These are phyloP conservation scores for Minunthozetes semirufus DNA, from an alignment of 2,888 invertebrate species.

Conservation along the genomic window DNA sequence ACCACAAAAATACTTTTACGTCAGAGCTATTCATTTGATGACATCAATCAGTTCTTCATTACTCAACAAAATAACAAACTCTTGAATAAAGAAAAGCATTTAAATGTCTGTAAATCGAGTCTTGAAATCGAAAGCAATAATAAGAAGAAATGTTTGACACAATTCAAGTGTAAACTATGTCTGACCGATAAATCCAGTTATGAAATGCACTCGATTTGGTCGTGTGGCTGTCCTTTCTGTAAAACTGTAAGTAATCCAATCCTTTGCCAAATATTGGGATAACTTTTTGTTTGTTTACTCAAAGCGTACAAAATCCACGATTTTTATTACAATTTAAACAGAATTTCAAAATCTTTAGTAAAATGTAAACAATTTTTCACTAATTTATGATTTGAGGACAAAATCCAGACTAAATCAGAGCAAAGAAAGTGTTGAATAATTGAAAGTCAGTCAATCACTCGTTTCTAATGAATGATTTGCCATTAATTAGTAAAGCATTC, in stretches of 20 bases:
- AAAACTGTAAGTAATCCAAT: neutral
- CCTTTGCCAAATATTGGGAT: neutral
- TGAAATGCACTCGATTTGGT: constrained; percentile 32
- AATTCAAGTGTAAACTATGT: constrained; percentile 26
- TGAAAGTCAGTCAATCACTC: too few relatives aligned
- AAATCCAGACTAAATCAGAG: too few relatives aligned
- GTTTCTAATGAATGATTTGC: too few relatives aligned
- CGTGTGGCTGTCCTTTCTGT: constrained; percentile 37
- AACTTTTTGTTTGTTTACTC: neutral
- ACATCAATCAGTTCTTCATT: constrained; percentile 22
- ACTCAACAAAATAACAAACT: neutral
- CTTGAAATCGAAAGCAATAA: constrained; percentile 7
- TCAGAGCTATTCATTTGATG: constrained; percentile 24
- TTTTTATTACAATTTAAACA: too few relatives aligned
- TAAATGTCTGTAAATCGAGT: constrained; percentile 19
- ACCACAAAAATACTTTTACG: neutral
- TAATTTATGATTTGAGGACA: too few relatives aligned
- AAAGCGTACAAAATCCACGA: too few relatives aligned
- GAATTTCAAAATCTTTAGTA: too few relatives aligned
- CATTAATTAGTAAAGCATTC: too few relatives aligned
- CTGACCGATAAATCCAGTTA: neutral
- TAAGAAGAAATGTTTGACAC: neutral
- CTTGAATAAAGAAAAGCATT: neutral
- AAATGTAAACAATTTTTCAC: too few relatives aligned
- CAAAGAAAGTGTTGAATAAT: too few relatives aligned